These are phyloP conservation scores for Hippoglossus stenolepis DNA, from an alignment of 2,113 vertebrate species.

Conservation along the genomic window DNA sequence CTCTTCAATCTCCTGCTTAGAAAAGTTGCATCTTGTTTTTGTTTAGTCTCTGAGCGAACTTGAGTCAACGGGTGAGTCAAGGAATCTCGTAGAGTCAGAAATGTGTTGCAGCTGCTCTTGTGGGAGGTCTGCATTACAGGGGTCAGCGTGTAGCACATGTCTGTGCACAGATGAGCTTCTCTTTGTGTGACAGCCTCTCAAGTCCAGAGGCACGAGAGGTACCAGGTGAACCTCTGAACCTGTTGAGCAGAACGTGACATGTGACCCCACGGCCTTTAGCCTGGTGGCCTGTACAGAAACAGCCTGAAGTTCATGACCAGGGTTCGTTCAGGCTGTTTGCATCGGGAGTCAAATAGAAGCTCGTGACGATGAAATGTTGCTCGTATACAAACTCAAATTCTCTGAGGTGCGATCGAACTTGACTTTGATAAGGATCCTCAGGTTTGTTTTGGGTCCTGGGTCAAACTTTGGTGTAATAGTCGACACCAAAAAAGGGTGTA, in stretches of 20 bases:
- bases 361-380: no score
- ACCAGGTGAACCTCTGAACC: conserved; percentile 76
- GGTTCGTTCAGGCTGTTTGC: background rate
- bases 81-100: conserved; percentile 18
- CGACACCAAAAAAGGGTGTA: no score
- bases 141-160: conserved; percentile 46
- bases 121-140: conserved; percentile 50
- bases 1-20: background rate
- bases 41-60: conserved; percentile 13
- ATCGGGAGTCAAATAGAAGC: no score
- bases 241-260: conserved; percentile 70
- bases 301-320: conserved; percentile 77
- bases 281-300: conserved; percentile 50
- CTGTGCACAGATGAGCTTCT: conserved; percentile 41
- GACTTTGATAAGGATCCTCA: no score
- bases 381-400: background rate
- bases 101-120: conserved; percentile 33
- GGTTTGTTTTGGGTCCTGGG: no score
- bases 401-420: no score
- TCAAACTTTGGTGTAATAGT: no score
- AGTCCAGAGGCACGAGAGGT: conserved; percentile 67
- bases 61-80: background rate
- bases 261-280: conserved; percentile 66
- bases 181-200: conserved; percentile 40
- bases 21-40: background rate